These are phyloP conservation scores for Theretra japonica DNA, from an alignment of 2,888 invertebrate species.

Conservation along the genomic window DNA sequence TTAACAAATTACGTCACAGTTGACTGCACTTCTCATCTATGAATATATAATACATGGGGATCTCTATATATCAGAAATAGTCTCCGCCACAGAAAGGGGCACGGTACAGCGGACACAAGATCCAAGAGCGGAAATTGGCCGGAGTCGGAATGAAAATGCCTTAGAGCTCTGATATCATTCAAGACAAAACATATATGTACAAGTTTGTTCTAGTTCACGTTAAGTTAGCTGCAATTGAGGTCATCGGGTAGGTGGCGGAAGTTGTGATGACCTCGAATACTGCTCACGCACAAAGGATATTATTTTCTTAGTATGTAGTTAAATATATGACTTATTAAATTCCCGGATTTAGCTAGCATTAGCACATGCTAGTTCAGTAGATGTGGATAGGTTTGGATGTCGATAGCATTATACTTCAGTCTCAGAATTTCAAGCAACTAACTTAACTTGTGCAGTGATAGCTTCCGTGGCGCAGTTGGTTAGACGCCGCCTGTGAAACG, in stretches of 20 bases:
- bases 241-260: not conserved
- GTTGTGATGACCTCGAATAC: not conserved
- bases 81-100: constrained; percentile 29
- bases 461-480: too few relatives aligned
- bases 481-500: too few relatives aligned
- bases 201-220: not conserved
- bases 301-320: not conserved
- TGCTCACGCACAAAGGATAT: not conserved
- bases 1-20: not conserved
- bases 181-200: not conserved
- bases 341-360: too few relatives aligned
- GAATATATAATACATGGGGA: not conserved
- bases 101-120: constrained; percentile 22
- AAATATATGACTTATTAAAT: too few relatives aligned
- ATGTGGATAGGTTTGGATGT: too few relatives aligned
- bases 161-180: not conserved
- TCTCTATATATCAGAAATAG: not conserved
- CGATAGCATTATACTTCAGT: too few relatives aligned
- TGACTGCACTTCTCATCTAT: not conserved
- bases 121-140: constrained; percentile 2
- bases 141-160: constrained; percentile 8
- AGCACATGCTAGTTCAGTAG: too few relatives aligned
- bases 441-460: too few relatives aligned
- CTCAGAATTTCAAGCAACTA: too few relatives aligned
- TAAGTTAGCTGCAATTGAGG: not conserved